These are phyloP conservation scores for Tetranychus truncatus DNA, from an alignment of 2,888 invertebrate genomes.

Conservation along the genomic window DNA sequence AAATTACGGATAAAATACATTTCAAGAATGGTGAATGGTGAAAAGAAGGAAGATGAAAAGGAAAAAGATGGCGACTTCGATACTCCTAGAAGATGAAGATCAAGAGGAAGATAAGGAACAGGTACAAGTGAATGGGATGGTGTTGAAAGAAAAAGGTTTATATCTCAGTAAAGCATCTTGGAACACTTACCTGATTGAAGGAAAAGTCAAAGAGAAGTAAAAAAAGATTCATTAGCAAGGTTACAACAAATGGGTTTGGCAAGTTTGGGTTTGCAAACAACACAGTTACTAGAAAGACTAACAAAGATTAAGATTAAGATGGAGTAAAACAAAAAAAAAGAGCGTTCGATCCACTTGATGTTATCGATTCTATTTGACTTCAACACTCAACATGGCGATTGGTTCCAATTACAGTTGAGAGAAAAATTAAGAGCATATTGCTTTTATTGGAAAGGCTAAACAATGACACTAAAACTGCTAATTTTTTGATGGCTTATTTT, in stretches of 20 bases:
- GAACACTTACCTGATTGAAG: background rate
- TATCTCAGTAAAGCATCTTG: background rate
- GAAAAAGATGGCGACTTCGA: background rate
- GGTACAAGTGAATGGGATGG: background rate
- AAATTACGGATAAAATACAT: background rate
- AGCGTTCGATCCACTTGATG: background rate
- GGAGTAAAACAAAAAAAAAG: background rate
- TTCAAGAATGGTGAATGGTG: background rate
- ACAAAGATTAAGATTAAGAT: background rate
- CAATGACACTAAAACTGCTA: too few relatives aligned
- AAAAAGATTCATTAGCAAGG: background rate
- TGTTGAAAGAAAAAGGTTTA: background rate
- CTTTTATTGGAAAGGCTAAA: too few relatives aligned
- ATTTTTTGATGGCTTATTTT: too few relatives aligned
- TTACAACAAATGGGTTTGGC: background rate
- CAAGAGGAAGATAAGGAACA: background rate
- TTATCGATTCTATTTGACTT: background rate
- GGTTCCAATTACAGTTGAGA: background rate
- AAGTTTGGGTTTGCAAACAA: background rate
- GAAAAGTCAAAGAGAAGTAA: background rate
- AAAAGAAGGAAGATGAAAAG: background rate
- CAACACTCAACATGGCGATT: background rate
- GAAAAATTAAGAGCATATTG: background rate
- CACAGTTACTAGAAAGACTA: background rate
- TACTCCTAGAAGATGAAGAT: too few relatives aligned